phyloP scores from a whole-genome alignment of 2,113 vertebrate genomes.

The Lepidothrix coronata region DNA sequence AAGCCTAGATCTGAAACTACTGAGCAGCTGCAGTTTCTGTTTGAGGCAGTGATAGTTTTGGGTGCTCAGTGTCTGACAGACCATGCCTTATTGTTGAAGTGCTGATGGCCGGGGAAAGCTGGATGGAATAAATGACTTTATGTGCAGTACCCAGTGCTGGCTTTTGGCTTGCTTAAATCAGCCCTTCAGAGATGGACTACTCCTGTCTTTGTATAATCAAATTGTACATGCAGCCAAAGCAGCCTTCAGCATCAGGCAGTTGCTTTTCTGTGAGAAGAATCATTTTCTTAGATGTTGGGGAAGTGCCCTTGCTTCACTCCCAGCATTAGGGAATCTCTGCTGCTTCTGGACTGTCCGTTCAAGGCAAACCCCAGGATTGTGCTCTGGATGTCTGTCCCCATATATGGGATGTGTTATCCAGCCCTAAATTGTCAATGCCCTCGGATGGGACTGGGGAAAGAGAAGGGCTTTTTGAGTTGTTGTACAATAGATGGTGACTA shows the following conservation, averaged over 20 bases:
- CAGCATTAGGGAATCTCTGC: background rate
- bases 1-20: background rate
- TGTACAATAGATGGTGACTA: background rate
- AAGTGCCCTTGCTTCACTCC: background rate
- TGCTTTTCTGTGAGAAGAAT: background rate
- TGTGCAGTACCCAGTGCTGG: background rate
- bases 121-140: background rate
- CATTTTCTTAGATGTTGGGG: rapidly evolving
- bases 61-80: background rate
- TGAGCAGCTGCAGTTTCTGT: background rate
- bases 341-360: background rate
- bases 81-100: too few species aligned
- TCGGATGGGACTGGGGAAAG: background rate
- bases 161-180: background rate
- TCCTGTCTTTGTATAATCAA: background rate
- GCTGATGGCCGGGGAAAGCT: background rate
- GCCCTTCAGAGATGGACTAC: background rate
- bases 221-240: background rate
- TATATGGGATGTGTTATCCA: too few species aligned
- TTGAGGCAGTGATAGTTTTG: background rate
- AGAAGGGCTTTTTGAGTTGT: background rate
- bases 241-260: background rate
- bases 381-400: background rate
- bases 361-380: background rate
- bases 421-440: background rate